Conservation (phyloP, 1,140 invertebrate species). For the Oryzaephilus surinamensis region DNA sequence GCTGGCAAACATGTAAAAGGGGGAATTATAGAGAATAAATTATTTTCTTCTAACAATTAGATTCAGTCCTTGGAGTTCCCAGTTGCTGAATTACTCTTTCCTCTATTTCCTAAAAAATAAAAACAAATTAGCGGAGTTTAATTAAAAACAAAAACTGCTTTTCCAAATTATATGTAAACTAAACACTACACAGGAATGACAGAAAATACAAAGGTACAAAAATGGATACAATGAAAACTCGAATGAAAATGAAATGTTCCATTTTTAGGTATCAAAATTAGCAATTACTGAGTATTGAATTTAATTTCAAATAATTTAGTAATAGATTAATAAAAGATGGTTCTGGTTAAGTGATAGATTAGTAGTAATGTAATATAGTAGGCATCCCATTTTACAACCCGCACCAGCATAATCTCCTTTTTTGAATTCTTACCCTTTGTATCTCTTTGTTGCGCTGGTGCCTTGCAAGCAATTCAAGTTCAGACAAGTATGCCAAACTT, state of each 20-base stretch:
- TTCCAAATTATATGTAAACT: too few species aligned
- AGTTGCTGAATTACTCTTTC: constrained; percentile 35
- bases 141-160: too few species aligned
- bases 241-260: not conserved
- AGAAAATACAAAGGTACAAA: not conserved
- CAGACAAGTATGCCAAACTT: constrained; percentile 38
- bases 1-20: constrained; percentile 2
- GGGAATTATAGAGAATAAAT: not conserved
- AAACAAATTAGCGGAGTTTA: too few species aligned
- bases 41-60: constrained; percentile 17
- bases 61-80: constrained; percentile 30
- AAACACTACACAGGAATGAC: not conserved
- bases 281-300: too few species aligned
- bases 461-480: constrained; percentile 37
- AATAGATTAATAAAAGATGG: not conserved
- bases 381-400: too few species aligned
- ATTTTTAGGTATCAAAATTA: too few species aligned
- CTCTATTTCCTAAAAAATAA: constrained; percentile 33
- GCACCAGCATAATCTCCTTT: too few species aligned
- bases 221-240: not conserved
- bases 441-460: constrained; percentile 37
- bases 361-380: too few species aligned
- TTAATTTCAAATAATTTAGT: constrained; percentile 4
- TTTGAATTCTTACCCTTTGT: constrained; percentile 39
- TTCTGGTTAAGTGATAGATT: not conserved